phyloP scores from a whole-genome alignment of 2,888 invertebrate species.

The Tipula lateralis region DNA sequence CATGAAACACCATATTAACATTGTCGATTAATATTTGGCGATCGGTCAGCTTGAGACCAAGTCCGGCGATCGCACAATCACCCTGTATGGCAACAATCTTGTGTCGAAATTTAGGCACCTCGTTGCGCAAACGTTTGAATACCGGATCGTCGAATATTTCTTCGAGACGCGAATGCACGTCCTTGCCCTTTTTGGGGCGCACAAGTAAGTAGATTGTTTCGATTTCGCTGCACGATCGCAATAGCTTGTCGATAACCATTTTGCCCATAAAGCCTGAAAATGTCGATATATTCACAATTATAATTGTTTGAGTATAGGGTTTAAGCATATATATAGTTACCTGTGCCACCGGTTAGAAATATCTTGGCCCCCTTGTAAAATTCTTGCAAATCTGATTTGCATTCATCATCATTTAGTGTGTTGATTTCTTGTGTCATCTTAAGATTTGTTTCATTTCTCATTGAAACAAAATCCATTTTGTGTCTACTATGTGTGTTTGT shows the following conservation, averaged over 20 bases:
- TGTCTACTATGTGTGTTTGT: neutral
- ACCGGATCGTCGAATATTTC: constrained; percentile 66
- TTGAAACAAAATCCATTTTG: constrained; percentile 32
- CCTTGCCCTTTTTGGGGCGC: constrained; percentile 58
- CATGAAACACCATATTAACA: constrained; percentile 68
- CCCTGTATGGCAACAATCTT: constrained; percentile 47
- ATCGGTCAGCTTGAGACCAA: constrained; percentile 46
- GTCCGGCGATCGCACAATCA: constrained; percentile 44
- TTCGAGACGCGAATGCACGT: constrained; percentile 59
- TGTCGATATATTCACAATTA: too few species aligned
- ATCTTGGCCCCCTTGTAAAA: constrained; percentile 54
- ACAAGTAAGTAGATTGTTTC: constrained; percentile 55
- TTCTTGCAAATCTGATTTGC: constrained; percentile 44
- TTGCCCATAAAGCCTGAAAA: constrained; percentile 47
- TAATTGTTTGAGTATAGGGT: too few species aligned
- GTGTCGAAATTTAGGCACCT: constrained; percentile 42
- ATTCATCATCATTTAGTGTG: neutral
- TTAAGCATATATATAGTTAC: constrained; percentile 35
- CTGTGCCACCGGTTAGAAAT: constrained; percentile 54
- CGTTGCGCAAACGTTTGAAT: constrained; percentile 38
- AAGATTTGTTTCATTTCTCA: constrained; percentile 32
- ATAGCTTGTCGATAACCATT: constrained; percentile 53
- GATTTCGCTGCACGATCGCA: constrained; percentile 53
- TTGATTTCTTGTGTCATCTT: constrained; percentile 28
- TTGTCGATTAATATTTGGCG: constrained; percentile 41